Percentiles rank a stretch among this genome's conserved stretches.
These are phyloP conservation scores for Brachylomia viminalis DNA, from an alignment of 2,888 invertebrate genomes.

Conservation along the genomic window DNA sequence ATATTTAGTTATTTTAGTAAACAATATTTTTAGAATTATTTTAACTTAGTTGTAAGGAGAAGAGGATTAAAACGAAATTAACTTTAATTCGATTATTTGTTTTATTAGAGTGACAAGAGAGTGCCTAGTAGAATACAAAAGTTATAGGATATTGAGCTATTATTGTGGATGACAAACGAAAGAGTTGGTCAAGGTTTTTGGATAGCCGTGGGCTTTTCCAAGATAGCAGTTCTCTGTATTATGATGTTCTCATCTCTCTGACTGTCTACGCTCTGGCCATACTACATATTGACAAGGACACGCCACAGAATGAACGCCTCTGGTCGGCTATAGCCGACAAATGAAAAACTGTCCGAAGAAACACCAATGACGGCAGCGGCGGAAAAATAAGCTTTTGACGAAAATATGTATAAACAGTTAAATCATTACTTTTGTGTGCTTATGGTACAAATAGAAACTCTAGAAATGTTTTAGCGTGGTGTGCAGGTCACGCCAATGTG, in stretches of 20 bases:
- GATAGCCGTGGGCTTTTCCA: background rate
- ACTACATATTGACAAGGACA: background rate
- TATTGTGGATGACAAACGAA: background rate
- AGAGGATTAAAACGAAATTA: constrained; percentile 79
- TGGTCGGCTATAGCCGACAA: background rate
- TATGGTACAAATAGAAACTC: background rate
- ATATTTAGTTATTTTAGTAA: constrained; percentile 64
- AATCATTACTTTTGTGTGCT: background rate
- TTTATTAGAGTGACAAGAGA: constrained; percentile 20
- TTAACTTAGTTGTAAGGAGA: constrained; percentile 76
- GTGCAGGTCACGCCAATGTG: background rate
- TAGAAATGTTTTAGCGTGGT: background rate
- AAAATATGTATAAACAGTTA: background rate
- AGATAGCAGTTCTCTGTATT: background rate
- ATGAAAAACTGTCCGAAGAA: background rate
- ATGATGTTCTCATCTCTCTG: background rate
- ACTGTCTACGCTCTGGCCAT: no score
- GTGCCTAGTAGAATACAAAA: background rate
- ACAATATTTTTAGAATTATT: constrained; percentile 71
- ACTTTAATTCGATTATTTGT: constrained; percentile 72
- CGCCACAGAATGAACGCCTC: background rate
- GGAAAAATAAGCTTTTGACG: background rate
- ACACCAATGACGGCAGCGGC: background rate
- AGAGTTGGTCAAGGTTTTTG: background rate
- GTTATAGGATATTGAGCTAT: background rate